Evolutionary conservation across 2,888 invertebrate species (phyloP).

Genomic region (Psylliodes chrysocephalus): DNA sequence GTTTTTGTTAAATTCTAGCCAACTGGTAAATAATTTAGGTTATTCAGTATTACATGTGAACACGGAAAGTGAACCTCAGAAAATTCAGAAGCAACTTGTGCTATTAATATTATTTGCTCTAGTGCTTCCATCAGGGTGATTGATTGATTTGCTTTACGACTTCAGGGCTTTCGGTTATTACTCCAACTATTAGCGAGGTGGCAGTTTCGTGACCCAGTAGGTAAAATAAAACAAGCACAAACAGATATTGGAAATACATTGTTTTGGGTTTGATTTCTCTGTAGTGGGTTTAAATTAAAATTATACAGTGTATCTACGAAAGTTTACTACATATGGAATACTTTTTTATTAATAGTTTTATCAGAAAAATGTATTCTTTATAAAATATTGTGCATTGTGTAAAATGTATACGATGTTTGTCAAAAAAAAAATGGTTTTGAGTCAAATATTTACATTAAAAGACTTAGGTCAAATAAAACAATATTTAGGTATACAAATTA

Average conservation of each 20-base stretch:
- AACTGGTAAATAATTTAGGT: neutral
- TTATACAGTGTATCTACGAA: too few species aligned
- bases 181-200: slow-evolving; percentile 3
- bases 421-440: too few species aligned
- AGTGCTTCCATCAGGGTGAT: slow-evolving; percentile 6
- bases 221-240: slow-evolving; percentile 3
- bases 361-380: too few species aligned
- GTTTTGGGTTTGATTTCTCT: too few species aligned
- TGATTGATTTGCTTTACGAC: slow-evolving; percentile 11
- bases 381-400: too few species aligned
- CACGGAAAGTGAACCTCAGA: neutral
- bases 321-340: too few species aligned
- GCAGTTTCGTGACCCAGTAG: slow-evolving; percentile 1
- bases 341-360: too few species aligned
- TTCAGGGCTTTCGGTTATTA: slow-evolving; percentile 8
- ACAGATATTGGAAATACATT: neutral
- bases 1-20: neutral
- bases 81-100: slow-evolving; percentile 6
- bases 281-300: too few species aligned
- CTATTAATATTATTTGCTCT: slow-evolving; percentile 12
- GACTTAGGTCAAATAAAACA: too few species aligned
- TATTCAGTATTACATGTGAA: neutral
- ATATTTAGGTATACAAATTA: too few species aligned
- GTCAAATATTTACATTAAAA: too few species aligned
- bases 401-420: too few species aligned